Evolutionary conservation across 2,113 vertebrate genomes (phyloP).

Genomic region (Brachirus orientalis): DNA sequence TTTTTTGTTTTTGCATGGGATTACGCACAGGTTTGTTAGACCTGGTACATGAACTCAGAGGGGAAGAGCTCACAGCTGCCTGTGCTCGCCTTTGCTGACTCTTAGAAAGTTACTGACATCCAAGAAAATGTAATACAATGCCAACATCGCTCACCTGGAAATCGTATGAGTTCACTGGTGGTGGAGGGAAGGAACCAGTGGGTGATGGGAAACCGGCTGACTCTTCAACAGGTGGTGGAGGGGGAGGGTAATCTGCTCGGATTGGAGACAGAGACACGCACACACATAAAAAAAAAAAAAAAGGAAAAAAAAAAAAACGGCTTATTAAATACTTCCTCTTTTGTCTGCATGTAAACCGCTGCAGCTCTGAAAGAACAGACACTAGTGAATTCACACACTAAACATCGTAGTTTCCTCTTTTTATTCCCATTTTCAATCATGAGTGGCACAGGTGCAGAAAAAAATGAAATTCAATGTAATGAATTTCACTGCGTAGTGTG

Average conservation of each 20-base stretch:
- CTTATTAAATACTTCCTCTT: constrained; percentile 60
- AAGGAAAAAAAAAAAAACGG: constrained; percentile 47
- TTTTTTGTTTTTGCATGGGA: constrained; percentile 23
- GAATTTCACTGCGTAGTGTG: neutral
- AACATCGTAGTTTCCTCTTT: neutral
- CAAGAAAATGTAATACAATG: constrained; percentile 15
- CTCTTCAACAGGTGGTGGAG: constrained; percentile 84
- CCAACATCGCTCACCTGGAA: constrained; percentile 74
- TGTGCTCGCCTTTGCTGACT: constrained; percentile 16
- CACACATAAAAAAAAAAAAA: constrained; percentile 37
- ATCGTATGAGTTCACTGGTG: constrained; percentile 69
- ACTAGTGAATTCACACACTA: neutral
- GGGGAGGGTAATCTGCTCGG: constrained; percentile 85
- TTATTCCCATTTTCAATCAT: neutral
- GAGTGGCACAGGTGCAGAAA: neutral
- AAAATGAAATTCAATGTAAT: neutral
- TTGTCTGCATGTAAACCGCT: constrained; percentile 54
- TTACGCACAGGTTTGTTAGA: constrained; percentile 32
- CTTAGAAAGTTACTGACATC: constrained; percentile 42
- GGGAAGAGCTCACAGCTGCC: constrained; percentile 21
- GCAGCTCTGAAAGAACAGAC: constrained; percentile 17
- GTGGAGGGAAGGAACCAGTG: constrained; percentile 79
- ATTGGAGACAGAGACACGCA: constrained; percentile 16
- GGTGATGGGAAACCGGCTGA: constrained; percentile 69
- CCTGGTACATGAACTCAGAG: constrained; percentile 31